These are phyloP conservation scores for Manduca sexta DNA, from an alignment of 1,140 invertebrate genomes.

Conservation along the genomic window DNA sequence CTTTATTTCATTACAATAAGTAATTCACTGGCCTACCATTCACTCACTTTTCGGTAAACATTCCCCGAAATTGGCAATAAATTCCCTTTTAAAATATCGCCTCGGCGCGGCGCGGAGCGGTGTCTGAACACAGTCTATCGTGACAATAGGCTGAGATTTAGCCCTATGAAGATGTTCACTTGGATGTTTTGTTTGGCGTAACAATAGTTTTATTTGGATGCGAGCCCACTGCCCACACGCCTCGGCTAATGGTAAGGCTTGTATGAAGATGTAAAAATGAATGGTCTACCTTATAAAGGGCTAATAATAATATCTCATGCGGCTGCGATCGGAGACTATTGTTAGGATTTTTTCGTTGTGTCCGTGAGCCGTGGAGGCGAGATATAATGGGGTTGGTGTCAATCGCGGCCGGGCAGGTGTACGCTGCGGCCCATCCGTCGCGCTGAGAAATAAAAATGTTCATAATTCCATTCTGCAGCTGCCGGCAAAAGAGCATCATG, in stretches of 20 bases:
- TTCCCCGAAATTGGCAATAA: constrained; percentile 66
- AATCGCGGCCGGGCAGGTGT: constrained; percentile 65
- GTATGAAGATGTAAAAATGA: constrained; percentile 68
- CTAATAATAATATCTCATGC: constrained; percentile 69
- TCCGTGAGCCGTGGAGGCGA: constrained; percentile 22
- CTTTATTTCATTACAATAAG: constrained; percentile 70
- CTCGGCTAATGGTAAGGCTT: constrained; percentile 62
- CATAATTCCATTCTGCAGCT: constrained; percentile 70
- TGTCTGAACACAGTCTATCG: constrained; percentile 32
- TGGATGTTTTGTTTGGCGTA: constrained; percentile 58
- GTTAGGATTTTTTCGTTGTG: constrained; percentile 54
- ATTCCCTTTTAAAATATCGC: constrained; percentile 56
- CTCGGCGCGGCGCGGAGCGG: too few relatives aligned
- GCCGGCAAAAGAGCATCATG: constrained; percentile 52
- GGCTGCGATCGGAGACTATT: constrained; percentile 55
- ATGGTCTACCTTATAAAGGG: constrained; percentile 59
- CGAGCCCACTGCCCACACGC: constrained; percentile 67
- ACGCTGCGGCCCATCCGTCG: constrained; percentile 23
- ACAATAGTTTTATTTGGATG: constrained; percentile 71
- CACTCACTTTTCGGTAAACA: constrained; percentile 64
- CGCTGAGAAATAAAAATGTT: constrained; percentile 57
- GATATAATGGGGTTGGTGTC: constrained; percentile 69
- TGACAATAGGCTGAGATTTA: constrained; percentile 60
- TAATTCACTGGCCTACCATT: constrained; percentile 61
- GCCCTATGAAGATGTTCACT: constrained; percentile 68